Evolutionary conservation across 2,113 vertebrate species (phyloP).

Genomic region (Canis aureus): DNA sequence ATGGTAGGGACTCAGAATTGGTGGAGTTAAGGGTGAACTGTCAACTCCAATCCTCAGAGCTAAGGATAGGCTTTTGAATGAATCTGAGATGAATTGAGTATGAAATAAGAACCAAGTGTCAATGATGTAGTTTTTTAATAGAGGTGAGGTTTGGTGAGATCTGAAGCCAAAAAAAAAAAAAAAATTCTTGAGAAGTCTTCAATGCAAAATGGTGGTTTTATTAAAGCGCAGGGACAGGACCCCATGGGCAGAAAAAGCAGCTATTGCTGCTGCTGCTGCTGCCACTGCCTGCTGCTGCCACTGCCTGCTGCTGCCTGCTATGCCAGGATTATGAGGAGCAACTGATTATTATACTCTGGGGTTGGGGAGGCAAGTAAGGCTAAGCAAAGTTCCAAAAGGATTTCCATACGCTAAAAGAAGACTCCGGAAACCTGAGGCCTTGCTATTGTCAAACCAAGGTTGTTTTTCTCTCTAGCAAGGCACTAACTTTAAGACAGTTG

Average conservation of each 20-base stretch:
- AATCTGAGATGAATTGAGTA: neutral
- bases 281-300: no score
- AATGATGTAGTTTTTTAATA: neutral
- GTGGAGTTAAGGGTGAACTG: neutral
- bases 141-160: neutral
- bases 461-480: neutral
- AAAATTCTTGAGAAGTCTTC: neutral
- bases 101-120: neutral
- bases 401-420: neutral
- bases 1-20: neutral
- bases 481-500: neutral
- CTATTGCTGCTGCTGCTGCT: neutral
- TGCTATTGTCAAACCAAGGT: neutral
- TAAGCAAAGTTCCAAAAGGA: neutral
- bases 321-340: neutral
- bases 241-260: neutral
- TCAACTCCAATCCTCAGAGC: neutral
- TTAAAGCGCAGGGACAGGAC: neutral
- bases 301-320: neutral
- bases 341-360: neutral
- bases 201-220: neutral
- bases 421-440: neutral
- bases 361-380: neutral
- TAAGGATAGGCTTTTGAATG: neutral
- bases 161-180: neutral